Evolutionary conservation across 2,113 vertebrate genomes (phyloP).

Genomic region (Typhlomys cinereus): DNA sequence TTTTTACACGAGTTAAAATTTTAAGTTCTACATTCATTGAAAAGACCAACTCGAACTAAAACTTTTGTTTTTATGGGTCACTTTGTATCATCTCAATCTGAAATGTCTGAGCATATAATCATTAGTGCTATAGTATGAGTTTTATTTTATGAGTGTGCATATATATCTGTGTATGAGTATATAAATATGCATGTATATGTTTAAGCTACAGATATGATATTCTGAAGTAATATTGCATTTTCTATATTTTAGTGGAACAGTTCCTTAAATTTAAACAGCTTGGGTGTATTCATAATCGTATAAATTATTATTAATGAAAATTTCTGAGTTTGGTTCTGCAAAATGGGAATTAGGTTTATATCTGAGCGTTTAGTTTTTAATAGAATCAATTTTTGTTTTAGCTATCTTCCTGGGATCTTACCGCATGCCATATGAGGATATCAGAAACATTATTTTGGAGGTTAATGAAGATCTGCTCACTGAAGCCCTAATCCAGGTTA

Average conservation of each 20-base stretch:
- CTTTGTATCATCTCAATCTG: neutral
- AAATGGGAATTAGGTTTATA: neutral
- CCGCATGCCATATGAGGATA: constrained; percentile 98
- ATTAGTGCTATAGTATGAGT: neutral
- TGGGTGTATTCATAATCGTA: constrained; percentile 2
- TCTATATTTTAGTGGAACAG: neutral
- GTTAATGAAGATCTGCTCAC: constrained; percentile 95
- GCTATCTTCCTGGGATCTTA: constrained; percentile 99
- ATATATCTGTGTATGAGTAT: no score
- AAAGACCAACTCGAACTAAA: neutral
- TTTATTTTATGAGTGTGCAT: no score
- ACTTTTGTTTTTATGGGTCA: neutral
- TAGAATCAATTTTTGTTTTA: constrained; percentile 81
- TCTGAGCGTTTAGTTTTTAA: constrained; percentile 49
- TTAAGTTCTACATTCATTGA: neutral
- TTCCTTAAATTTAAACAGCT: neutral
- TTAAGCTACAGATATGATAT: neutral
- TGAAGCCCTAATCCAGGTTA: constrained; percentile 98
- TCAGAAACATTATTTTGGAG: constrained; percentile 94
- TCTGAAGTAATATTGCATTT: neutral
- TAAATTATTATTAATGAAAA: neutral
- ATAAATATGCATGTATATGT: neutral
- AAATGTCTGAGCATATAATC: neutral
- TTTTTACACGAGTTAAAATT: no score
- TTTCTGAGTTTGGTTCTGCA: neutral